Percentiles rank a stretch among this genome's conserved stretches.
These are phyloP conservation scores for Mareca penelope DNA, from an alignment of 2,797 vertebrate genomes.

Conservation along the genomic window DNA sequence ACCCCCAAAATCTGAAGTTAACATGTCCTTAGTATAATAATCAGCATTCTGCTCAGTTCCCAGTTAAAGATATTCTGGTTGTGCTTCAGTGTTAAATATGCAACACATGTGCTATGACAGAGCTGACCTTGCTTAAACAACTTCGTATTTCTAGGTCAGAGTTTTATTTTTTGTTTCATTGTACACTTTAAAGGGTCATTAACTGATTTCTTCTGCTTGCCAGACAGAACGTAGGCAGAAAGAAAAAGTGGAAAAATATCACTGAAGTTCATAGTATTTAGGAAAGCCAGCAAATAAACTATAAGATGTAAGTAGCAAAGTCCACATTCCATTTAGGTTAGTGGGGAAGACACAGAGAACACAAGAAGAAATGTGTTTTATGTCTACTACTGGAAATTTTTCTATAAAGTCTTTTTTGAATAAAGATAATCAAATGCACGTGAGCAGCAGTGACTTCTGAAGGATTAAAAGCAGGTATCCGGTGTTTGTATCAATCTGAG, in stretches of 20 bases:
- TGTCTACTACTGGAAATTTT: neutral
- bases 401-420: neutral
- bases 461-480: neutral
- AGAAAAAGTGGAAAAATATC: rapidly evolving
- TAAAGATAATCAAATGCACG: neutral
- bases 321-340: neutral
- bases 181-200: neutral
- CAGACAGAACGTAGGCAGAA: neutral
- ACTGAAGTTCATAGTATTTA: neutral
- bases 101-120: neutral
- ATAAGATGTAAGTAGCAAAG: neutral
- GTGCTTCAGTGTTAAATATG: neutral
- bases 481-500: neutral
- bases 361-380: neutral
- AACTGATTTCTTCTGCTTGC: neutral
- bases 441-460: neutral
- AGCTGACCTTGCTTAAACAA: neutral
- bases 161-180: neutral
- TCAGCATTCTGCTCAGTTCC: neutral
- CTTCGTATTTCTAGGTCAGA: neutral
- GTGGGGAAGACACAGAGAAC: neutral
- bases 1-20: neutral
- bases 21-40: neutral
- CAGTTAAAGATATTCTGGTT: neutral
- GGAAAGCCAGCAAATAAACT: neutral